A percentile compares a stretch with the other conserved stretches of the same genome.
phyloP scores from a whole-genome alignment of 2,113 vertebrate genomes.

The Dolichallabes microphthalmus region DNA sequence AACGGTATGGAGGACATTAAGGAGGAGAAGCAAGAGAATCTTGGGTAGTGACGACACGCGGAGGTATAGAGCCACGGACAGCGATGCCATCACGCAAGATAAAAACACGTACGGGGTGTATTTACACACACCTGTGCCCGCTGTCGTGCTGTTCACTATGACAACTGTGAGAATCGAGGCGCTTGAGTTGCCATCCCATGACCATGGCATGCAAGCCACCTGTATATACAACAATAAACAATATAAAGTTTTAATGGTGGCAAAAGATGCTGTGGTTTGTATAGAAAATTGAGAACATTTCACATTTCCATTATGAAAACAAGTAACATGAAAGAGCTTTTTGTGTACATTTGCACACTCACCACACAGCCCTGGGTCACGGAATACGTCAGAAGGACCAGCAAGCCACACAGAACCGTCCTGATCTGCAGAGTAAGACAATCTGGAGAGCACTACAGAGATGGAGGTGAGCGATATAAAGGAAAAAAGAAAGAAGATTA shows the following conservation, averaged over 20 bases:
- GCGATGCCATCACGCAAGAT: slow-evolving; percentile 87
- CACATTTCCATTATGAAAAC: not conserved
- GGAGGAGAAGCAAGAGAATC: slow-evolving; percentile 85
- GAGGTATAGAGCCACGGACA: slow-evolving; percentile 89
- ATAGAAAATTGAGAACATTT: not conserved
- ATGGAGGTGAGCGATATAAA: not conserved
- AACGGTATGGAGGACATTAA: slow-evolving; percentile 84
- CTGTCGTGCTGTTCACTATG: slow-evolving; percentile 68
- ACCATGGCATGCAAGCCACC: slow-evolving; percentile 91
- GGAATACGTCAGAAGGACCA: slow-evolving; percentile 89
- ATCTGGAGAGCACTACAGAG: slow-evolving; percentile 89
- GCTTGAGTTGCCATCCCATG: slow-evolving; percentile 75
- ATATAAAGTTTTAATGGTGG: not conserved
- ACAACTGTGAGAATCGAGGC: slow-evolving; percentile 73
- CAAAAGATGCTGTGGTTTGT: not conserved
- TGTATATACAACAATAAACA: slow-evolving; percentile 55
- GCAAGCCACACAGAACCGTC: slow-evolving; percentile 86
- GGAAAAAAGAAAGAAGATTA: not conserved
- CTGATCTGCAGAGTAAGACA: slow-evolving; percentile 97
- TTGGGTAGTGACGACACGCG: slow-evolving; percentile 94
- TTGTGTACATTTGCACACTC: slow-evolving; percentile 59
- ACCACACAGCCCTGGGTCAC: slow-evolving; percentile 96
- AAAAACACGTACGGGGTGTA: slow-evolving; percentile 86
- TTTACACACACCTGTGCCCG: slow-evolving; percentile 74
- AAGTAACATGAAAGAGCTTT: not conserved